Base-by-base conservation (phyloP, 2,888 invertebrate species). In the Chymomyza fuscimana region DNA sequence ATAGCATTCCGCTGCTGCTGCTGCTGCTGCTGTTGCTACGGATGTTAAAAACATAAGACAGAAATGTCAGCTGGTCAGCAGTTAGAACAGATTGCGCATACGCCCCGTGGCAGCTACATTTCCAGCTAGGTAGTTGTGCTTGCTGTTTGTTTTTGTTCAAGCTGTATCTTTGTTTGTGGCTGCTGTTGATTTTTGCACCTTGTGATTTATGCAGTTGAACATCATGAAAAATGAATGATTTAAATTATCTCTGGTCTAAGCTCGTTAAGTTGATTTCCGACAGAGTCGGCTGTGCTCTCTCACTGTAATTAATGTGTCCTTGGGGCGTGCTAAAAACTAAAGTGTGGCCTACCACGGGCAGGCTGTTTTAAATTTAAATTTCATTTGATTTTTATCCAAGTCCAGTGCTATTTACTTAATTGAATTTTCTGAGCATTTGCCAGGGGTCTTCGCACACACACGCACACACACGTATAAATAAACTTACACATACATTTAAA, bases 201-300 rank as follows among this genome's bases (percentile, higher is more conserved):
- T 61, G 67, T 85, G 86, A 85, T 85, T 85, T 88, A 88, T 83
- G 70, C 78, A 75, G 69, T 74, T 46, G 36, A 70, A 69, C 58
- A 56, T 40, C 74, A 81, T 85, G 78, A 78, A 81, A 73, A 81
- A 88, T 86, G 79, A 80, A 88, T 80, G 79, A 74, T 72, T 86
- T 72, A 73, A 81, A 78, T 75, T 74, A 65, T 56, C 72, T 50
- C 59, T 54, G 29, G 15, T 61, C 29, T 12, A 6, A 9, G 32
- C 4, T 40, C 54, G 51, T n/a, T 12, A 22, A 19, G n/a, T 40
- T 32, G 36, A 22, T 62, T 62, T 62, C 36, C 16, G 36, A 6
- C 19, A 19, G n/a, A 16, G n/a, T 36, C n/a, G 62, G 40, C 32
- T 29, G n/a, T 15, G 15, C 54, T 46, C 32, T 56, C 32, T 50